These are phyloP conservation scores for Sericinus montela DNA, from an alignment of 2,888 invertebrate species.

Conservation along the genomic window DNA sequence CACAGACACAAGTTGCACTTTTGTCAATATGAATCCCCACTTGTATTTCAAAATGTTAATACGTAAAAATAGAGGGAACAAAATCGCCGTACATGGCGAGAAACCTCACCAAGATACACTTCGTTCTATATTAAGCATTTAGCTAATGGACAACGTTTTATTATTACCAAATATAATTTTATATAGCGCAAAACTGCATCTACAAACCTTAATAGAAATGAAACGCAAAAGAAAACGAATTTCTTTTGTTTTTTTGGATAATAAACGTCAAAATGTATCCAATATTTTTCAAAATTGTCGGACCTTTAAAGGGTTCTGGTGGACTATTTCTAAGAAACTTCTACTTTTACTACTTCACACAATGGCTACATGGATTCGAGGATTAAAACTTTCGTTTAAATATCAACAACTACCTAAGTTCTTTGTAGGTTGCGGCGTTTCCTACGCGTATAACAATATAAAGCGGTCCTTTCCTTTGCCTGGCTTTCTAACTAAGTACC, in stretches of 20 bases:
- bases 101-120: too few relatives aligned
- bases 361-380: not conserved
- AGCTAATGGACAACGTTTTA: too few relatives aligned
- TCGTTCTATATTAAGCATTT: too few relatives aligned
- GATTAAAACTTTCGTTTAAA: constrained; percentile 1
- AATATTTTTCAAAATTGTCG: not conserved
- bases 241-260: not conserved
- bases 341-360: constrained; percentile 1
- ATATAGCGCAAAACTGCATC: too few relatives aligned
- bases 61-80: too few relatives aligned
- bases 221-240: not conserved
- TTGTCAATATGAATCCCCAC: too few relatives aligned
- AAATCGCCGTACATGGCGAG: too few relatives aligned
- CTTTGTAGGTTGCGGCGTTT: not conserved
- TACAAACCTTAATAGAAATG: not conserved
- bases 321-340: constrained; percentile 9
- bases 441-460: not conserved
- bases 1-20: too few relatives aligned
- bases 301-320: not conserved
- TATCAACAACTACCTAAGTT: not conserved
- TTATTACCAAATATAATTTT: too few relatives aligned
- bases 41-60: too few relatives aligned
- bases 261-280: constrained; percentile 4
- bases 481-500: not conserved
- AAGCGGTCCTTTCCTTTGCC: not conserved